Evolutionary conservation across 2,113 vertebrate species (phyloP).

Genomic region (Corydoras maculifer): DNA sequence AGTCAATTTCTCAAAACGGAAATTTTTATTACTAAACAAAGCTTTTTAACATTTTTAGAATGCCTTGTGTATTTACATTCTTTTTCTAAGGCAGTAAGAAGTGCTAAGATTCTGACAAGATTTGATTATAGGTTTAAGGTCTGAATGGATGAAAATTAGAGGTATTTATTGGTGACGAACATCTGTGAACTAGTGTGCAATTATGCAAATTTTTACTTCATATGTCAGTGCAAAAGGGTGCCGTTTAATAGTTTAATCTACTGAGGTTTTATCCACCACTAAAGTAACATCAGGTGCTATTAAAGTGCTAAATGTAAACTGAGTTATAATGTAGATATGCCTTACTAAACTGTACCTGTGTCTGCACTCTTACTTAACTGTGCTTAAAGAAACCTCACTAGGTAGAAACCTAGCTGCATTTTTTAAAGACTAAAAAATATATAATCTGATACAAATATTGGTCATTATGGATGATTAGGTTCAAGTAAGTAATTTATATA

Average conservation of each 20-base stretch:
- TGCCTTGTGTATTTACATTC: constrained; percentile 7
- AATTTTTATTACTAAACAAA: constrained; percentile 2
- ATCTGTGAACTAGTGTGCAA: constrained; percentile 26
- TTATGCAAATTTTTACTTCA: constrained; percentile 33
- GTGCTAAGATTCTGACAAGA: constrained; percentile 26
- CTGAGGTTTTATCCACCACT: constrained; percentile 29
- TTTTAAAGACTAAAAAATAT: too few species aligned
- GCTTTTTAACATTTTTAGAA: constrained; percentile 11
- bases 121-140: constrained; percentile 16
- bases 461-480: too few species aligned
- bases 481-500: too few species aligned
- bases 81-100: constrained; percentile 19
- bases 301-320: constrained; percentile 17
- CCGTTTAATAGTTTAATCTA: constrained; percentile 30
- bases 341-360: neutral
- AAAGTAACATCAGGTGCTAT: constrained; percentile 28
- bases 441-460: too few species aligned
- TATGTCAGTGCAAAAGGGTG: constrained; percentile 7
- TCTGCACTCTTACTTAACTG: too few species aligned
- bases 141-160: constrained; percentile 23
- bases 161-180: constrained; percentile 20
- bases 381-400: neutral
- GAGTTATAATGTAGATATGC: constrained; percentile 10
- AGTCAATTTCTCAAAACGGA: neutral
- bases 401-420: neutral